Conservation (phyloP, 2,888 invertebrate genomes). For the Pyralis farinalis region DNA sequence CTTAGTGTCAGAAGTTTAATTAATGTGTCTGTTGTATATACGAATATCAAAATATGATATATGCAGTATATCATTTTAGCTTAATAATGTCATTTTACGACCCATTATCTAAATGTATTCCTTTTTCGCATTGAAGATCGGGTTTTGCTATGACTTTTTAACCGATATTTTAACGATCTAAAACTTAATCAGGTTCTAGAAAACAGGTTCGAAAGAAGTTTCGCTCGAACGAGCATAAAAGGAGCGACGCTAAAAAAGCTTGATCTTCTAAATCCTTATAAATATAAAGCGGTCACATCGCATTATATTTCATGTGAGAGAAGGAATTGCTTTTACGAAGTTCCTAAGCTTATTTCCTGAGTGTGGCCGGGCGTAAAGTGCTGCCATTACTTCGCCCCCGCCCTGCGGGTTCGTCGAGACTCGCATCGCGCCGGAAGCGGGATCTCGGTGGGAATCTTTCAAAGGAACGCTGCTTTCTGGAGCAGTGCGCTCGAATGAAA, state of each 20-base stretch:
- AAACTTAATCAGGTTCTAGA: conserved; percentile 14
- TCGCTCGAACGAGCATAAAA: conserved; percentile 42
- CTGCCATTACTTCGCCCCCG: conserved; percentile 62
- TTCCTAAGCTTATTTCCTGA: conserved; percentile 80
- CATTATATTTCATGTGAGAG: conserved; percentile 76
- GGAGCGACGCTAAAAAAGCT: conserved; percentile 41
- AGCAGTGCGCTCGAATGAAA: conserved; percentile 54
- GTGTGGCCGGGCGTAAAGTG: conserved; percentile 74
- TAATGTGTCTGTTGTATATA: background rate
- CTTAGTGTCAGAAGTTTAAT: background rate
- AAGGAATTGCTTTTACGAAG: conserved; percentile 77
- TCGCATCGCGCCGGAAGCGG: conserved; percentile 37
- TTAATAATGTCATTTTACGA: no score
- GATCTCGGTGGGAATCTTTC: conserved; percentile 49
- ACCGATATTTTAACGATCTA: no score
- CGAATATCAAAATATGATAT: background rate
- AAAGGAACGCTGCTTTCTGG: conserved; percentile 68
- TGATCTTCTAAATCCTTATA: conserved; percentile 72
- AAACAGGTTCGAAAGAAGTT: conserved; percentile 13
- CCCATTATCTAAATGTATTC: no score
- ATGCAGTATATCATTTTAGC: no score
- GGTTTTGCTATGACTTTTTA: no score
- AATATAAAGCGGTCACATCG: conserved; percentile 72
- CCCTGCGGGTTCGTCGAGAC: conserved; percentile 10
- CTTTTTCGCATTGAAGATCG: no score